These are phyloP conservation scores for Cephalopterus ornatus DNA, from an alignment of 2,113 vertebrate genomes.

Conservation along the genomic window DNA sequence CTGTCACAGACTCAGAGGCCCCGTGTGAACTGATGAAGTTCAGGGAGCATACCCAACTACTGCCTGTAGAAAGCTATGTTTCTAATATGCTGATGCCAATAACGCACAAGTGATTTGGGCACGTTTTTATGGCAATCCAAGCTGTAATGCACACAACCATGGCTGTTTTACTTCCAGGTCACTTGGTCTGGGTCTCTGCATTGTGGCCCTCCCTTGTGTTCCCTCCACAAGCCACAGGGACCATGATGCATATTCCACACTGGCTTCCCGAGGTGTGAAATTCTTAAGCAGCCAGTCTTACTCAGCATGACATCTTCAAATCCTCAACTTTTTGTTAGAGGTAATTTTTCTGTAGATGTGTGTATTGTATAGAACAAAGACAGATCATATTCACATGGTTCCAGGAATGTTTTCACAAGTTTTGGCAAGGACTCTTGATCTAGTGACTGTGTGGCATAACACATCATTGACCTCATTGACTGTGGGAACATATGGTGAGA, in stretches of 20 bases:
- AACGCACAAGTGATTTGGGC: not conserved
- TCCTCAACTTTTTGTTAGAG: not conserved
- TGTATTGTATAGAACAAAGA: not conserved
- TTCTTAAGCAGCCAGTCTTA: not conserved
- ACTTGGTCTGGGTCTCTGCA: not conserved
- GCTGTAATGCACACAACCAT: rapidly evolving
- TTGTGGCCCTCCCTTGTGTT: rapidly evolving
- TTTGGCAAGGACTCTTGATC: constrained; percentile 33
- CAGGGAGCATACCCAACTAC: not conserved
- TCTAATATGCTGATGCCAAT: not conserved
- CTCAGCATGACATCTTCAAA: not conserved
- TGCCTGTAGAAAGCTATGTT: not conserved
- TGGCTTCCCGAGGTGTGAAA: not conserved
- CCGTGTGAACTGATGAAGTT: not conserved
- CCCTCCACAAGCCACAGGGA: not conserved
- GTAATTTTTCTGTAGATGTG: not conserved
- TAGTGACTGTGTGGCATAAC: constrained; percentile 47
- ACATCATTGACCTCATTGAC: not conserved
- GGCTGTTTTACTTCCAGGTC: not conserved
- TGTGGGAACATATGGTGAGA: constrained; percentile 14
- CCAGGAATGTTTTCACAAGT: constrained; percentile 2
- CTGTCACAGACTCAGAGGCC: not conserved
- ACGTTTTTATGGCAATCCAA: not conserved
- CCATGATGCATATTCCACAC: not conserved
- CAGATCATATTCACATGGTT: not conserved